phyloP scores from a whole-genome alignment of 2,113 vertebrate genomes.

The Misgurnus anguillicaudatus region DNA sequence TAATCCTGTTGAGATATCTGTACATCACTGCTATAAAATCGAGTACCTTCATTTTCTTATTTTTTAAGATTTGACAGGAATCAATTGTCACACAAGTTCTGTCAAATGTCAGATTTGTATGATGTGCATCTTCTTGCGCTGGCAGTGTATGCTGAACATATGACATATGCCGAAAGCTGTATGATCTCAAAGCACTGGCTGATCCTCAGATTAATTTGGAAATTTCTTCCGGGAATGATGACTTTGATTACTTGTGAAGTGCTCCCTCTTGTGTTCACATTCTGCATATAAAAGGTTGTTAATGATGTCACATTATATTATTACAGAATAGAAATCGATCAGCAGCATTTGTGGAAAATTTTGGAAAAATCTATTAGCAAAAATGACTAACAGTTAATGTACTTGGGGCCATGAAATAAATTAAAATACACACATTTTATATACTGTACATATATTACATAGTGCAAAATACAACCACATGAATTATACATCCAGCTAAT shows the following conservation, averaged over 20 bases:
- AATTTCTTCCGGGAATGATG: neutral
- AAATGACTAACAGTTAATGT: no score
- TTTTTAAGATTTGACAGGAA: neutral
- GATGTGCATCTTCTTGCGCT: neutral
- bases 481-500: no score
- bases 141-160: no score
- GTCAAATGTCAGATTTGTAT: neutral
- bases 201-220: constrained; percentile 16
- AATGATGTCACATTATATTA: neutral
- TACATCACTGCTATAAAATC: no score
- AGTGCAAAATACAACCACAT: no score
- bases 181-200: neutral
- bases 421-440: no score
- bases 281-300: constrained; percentile 20
- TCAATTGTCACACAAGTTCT: no score
- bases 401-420: no score
- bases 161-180: no score
- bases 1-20: no score
- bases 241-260: constrained; percentile 45
- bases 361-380: no score
- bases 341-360: neutral
- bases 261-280: constrained; percentile 57
- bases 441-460: no score
- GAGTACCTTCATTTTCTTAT: neutral
- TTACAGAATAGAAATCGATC: neutral